Evolutionary conservation across 1,140 invertebrate genomes (phyloP).

Genomic region (Linepithema humile): DNA sequence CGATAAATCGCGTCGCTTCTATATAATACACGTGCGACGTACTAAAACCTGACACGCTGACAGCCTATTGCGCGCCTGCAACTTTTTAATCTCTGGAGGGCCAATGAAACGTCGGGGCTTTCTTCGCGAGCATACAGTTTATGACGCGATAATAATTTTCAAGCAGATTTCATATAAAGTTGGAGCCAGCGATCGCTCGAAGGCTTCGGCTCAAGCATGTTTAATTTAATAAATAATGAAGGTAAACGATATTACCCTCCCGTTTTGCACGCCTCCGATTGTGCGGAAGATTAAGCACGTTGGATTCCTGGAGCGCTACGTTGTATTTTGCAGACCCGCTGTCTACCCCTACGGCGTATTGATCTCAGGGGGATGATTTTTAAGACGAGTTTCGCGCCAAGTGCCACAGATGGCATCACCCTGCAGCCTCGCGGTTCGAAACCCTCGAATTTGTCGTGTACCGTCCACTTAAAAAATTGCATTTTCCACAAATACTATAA

Average conservation of each 20-base stretch:
- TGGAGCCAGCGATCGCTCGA: neutral
- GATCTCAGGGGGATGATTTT: slow-evolving; percentile 77
- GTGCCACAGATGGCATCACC: slow-evolving; percentile 74
- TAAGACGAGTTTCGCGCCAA: slow-evolving; percentile 74
- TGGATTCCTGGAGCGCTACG: neutral
- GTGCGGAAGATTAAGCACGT: slow-evolving; percentile 27
- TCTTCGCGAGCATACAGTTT: neutral
- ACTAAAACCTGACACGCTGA: neutral
- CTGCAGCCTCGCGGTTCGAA: slow-evolving; percentile 14
- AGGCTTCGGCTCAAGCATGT: neutral
- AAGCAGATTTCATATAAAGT: neutral
- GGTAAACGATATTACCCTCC: neutral
- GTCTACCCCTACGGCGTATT: slow-evolving; percentile 71
- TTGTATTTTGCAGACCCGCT: slow-evolving; percentile 51
- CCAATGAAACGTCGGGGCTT: neutral
- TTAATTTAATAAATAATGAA: slow-evolving; percentile 41
- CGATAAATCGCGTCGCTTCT: slow-evolving; percentile 25
- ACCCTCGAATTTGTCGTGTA: slow-evolving; percentile 18
- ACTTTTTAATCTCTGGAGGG: slow-evolving; percentile 28
- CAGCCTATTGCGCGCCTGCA: neutral
- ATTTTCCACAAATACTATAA: neutral
- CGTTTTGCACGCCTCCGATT: neutral
- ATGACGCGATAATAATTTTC: slow-evolving; percentile 22
- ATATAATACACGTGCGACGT: slow-evolving; percentile 7
- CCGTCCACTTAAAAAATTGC: neutral